phyloP scores from a whole-genome alignment of 2,888 invertebrate genomes.

The Tromatobia lineatoria region DNA sequence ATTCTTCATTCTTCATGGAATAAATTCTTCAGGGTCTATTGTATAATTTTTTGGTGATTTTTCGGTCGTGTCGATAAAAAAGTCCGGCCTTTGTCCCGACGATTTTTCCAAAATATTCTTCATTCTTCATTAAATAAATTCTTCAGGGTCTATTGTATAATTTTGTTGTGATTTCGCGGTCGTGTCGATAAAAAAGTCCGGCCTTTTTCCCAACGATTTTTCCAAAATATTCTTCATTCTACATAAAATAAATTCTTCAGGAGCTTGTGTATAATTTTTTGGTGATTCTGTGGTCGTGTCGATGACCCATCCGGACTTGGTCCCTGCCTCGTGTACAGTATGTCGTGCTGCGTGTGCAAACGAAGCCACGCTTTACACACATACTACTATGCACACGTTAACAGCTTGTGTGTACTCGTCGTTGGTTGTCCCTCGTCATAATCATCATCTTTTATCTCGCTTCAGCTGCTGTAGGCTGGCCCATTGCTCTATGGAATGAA shows the following conservation, averaged over 20 bases:
- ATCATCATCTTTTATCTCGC: conserved; percentile 57
- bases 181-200: too few relatives aligned
- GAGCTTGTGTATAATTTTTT: background rate
- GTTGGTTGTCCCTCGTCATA: conserved; percentile 53
- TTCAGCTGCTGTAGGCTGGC: conserved; percentile 32
- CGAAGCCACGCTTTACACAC: background rate
- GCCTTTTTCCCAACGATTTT: too few relatives aligned
- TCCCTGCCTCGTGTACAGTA: conserved; percentile 32
- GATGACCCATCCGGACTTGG: conserved; percentile 60
- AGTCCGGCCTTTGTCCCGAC: too few relatives aligned
- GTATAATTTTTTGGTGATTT: too few relatives aligned
- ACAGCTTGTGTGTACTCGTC: conserved; percentile 33
- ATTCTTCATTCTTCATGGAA: too few relatives aligned
- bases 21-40: too few relatives aligned
- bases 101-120: too few relatives aligned
- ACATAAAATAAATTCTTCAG: background rate
- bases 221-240: too few relatives aligned
- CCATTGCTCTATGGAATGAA: background rate
- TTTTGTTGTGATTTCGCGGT: too few relatives aligned
- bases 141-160: too few relatives aligned
- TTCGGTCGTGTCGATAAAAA: too few relatives aligned
- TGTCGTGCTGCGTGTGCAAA: conserved; percentile 21
- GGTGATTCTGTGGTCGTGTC: conserved; percentile 19
- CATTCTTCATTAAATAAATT: too few relatives aligned
- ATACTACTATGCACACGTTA: background rate